Evolutionary conservation across 2,797 vertebrate genomes (phyloP).

Genomic region (Megaceryle alcyon): DNA sequence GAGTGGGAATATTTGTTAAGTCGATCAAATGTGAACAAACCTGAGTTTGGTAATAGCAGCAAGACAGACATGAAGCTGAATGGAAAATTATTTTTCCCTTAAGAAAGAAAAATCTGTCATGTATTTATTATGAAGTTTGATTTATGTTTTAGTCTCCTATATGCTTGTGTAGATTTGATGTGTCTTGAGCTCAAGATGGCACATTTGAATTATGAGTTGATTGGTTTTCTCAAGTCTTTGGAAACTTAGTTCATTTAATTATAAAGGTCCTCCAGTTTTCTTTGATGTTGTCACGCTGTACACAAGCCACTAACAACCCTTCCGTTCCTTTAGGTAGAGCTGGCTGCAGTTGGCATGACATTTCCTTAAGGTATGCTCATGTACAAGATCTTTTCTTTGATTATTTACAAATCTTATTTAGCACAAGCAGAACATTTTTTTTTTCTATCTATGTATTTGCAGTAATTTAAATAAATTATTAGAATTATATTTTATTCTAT

Average conservation of each 20-base stretch:
- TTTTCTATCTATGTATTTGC: background rate
- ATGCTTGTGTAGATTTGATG: background rate
- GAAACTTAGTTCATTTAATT: background rate
- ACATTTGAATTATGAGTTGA: background rate
- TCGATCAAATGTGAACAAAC: background rate
- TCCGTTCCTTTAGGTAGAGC: background rate
- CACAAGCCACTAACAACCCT: accelerated
- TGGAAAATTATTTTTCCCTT: background rate
- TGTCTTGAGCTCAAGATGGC: background rate
- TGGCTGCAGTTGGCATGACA: accelerated
- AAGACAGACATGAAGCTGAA: background rate
- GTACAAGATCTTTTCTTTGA: background rate
- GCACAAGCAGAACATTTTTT: background rate
- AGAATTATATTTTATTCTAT: background rate
- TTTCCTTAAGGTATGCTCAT: background rate
- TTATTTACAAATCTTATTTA: background rate
- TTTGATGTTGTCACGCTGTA: background rate
- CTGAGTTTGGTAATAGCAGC: background rate
- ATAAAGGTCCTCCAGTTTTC: background rate
- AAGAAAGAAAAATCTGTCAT: background rate
- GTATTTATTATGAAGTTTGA: background rate
- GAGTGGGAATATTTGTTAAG: background rate
- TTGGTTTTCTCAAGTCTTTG: background rate
- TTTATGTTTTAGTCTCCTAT: background rate
- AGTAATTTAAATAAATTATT: background rate